Conservation (phyloP, 2,797 vertebrate species). For the Channallabes apus region DNA sequence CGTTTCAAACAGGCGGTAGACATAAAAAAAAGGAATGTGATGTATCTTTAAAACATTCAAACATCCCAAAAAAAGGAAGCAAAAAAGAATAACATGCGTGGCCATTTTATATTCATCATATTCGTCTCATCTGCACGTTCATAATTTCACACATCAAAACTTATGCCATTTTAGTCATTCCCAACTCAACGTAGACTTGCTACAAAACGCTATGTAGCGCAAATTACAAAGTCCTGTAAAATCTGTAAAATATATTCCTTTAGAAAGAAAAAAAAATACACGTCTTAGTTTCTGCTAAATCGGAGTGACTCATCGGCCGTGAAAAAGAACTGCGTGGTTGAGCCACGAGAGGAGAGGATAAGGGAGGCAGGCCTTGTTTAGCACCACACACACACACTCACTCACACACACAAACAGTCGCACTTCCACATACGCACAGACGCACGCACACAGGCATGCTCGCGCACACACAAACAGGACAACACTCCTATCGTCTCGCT, state of each 20-base stretch:
- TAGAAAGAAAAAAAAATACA: conserved; percentile 3
- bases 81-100: neutral
- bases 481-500: conserved; percentile 62
- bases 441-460: conserved; percentile 40
- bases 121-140: neutral
- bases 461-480: conserved; percentile 57
- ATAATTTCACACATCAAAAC: neutral
- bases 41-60: conserved; percentile 3
- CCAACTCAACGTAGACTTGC: conserved; percentile 2
- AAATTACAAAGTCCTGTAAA: neutral
- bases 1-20: conserved; percentile 11
- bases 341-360: conserved; percentile 76
- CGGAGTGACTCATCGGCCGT: conserved; percentile 73
- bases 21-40: neutral
- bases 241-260: neutral
- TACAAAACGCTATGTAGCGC: conserved; percentile 9
- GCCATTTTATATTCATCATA: neutral
- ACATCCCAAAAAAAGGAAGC: neutral
- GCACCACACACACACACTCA: conserved; percentile 59
- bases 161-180: conserved; percentile 12
- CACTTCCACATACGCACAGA: conserved; percentile 44
- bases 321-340: conserved; percentile 82
- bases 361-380: conserved; percentile 77
- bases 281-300: conserved; percentile 67
- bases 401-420: conserved; percentile 42